phyloP scores from a whole-genome alignment of 1,140 invertebrate genomes.

The Drosophila bipectinata region DNA sequence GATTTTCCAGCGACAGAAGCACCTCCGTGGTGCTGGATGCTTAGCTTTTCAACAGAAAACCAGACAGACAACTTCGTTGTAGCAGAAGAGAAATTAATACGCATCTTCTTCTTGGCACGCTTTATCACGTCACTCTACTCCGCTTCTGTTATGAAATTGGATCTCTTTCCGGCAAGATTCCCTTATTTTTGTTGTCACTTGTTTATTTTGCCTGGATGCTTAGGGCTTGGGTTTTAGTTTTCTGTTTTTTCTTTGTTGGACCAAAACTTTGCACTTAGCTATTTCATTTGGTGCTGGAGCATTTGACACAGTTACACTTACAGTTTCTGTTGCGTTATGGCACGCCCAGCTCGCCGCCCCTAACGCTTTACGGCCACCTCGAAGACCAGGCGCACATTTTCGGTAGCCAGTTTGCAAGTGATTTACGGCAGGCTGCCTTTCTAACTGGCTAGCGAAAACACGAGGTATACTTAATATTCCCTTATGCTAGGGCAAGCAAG shows the following conservation, averaged over 20 bases:
- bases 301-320: constrained; percentile 72
- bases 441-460: constrained; percentile 10
- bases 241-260: constrained; percentile 18
- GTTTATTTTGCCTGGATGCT: constrained; percentile 23
- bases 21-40: no score
- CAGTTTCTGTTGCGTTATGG: neutral
- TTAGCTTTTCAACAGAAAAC: neutral
- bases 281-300: constrained; percentile 67
- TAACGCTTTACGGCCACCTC: neutral
- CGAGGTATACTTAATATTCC: constrained; percentile 66
- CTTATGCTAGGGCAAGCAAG: constrained; percentile 33
- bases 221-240: constrained; percentile 8
- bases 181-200: constrained; percentile 36
- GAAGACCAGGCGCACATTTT: constrained; percentile 51
- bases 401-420: constrained; percentile 56
- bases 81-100: constrained; percentile 74
- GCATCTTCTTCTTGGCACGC: constrained; percentile 78
- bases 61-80: constrained; percentile 46
- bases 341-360: constrained; percentile 46
- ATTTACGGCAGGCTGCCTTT: constrained; percentile 63
- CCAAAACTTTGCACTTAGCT: constrained; percentile 66
- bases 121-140: constrained; percentile 50
- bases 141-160: constrained; percentile 15
- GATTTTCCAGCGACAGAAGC: no score
- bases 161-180: constrained; percentile 32